Evolutionary conservation across 2,888 invertebrate species (phyloP), one percentile per base, ranked within the genome.

Genomic region (Pammene fasciana): DNA sequence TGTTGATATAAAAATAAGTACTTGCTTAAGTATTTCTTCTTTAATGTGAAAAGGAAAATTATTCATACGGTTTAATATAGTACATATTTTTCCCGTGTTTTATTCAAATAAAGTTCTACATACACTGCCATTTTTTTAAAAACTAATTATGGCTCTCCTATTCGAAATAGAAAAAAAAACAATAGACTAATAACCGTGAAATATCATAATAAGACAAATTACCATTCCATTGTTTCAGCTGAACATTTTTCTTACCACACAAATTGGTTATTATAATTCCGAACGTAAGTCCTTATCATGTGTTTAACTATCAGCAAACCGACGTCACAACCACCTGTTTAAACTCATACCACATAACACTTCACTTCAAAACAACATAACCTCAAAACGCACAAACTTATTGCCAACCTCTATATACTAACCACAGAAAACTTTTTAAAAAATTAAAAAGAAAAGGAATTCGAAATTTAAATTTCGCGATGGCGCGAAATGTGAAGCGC

Each of bases 401-500:
- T 26, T 26, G 45, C 0, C 9, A 45, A 59, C 36, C 2, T 2
- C 0, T 26, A 7, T 36, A n/a, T n/a, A n/a, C n/a, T 9, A 54
- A 54, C n/a, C n/a, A 54, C 7, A 36, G 8, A 34, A n/a, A 55
- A 62, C 62, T 52, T 62, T 61, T 60, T 68, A n/a, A 50, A 59
- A 70, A 67, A 66, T 61, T 68, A 59, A 70, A 73, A 70, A 62
- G 65, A 59, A 64, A 67, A 70, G 68, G 67, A 60, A 66, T 78
- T 79, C 78, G 79, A 75, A 77, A 79, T 78, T 78, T 75, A 73
- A 75, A 83, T 78, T 85, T 85, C 83, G 85, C 86, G 85, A 68
- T 75, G 76, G 79, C 86, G 88, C 86, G 87, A 86, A 78, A 79
- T 84, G 81, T 80, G 74, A 81, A 82, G 83, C 87, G 88, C 86